Base-by-base conservation (phyloP, 2,797 vertebrate genomes). In the Macropodus opercularis region DNA sequence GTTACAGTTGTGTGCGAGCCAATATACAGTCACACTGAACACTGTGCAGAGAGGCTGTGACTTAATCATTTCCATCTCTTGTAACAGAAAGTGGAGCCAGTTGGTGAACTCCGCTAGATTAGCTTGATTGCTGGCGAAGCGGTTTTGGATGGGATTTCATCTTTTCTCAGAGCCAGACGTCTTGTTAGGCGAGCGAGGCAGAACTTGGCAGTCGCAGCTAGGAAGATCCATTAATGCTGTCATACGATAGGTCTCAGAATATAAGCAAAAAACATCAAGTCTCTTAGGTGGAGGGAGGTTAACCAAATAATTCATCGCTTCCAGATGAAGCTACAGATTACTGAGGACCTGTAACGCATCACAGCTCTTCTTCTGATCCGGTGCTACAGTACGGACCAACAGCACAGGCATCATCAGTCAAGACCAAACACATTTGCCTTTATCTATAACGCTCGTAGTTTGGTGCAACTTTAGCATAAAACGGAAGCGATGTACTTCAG, bases 41-140 rank as follows among this genome's bases (percentile, higher is more conserved):
- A 51, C 31, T 15, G 35, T 41, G 56, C 34, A 29, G 32, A 32
- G 43, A 67, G 66, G 18, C 63, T 55, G 48, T 0, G 22, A 56
- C 26, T 70, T 83, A 85, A 88, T 85, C 73, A 81, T 58, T 88
- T 63, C 74, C 85, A 83, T 86, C 52, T 82, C 72, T 64, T 46
- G 43, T 32, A 65, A 61, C 65, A 42, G 73, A 74, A 88, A 60
- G 70, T 65, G 40, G 63, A 72, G 76, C 63, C 60, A 62, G 63
- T 58, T 34, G 67, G 44, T 69, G 59, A 79, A 72, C 75, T 59
- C 23, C 2, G 59, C 50, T 47, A 67, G 80, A 85, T 79, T 80
- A 77, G 65, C 54, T 55, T 79, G 81, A 86, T 84, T 85, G 75
- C 62, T 27, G 62, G 54, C 2, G 23, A 54, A 38, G 62, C 55